phyloP scores from a whole-genome alignment of 2,797 vertebrate genomes.

The Xenops minutus region DNA sequence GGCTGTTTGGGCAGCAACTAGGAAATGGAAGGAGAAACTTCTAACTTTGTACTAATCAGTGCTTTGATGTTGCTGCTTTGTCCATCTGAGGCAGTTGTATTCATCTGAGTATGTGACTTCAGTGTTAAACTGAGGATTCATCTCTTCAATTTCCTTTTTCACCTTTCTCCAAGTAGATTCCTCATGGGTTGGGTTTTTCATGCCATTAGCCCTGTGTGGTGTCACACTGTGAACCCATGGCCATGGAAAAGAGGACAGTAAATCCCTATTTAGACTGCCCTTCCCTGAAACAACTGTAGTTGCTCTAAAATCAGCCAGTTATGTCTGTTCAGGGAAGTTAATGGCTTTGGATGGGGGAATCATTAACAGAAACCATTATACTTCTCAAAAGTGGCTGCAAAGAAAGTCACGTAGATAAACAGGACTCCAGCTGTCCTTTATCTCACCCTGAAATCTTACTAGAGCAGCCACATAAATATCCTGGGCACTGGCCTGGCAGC shows the following conservation, averaged over 20 bases:
- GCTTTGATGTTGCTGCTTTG: not conserved
- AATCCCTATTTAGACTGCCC: not conserved
- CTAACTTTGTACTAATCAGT: not conserved
- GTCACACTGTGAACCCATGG: not conserved
- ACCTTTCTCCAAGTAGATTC: not conserved
- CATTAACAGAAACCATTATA: not conserved
- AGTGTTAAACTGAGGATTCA: not conserved
- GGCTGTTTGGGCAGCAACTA: not conserved
- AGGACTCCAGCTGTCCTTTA: not conserved
- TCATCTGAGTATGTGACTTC: not conserved
- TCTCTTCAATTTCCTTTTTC: not conserved
- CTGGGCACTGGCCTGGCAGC: not conserved
- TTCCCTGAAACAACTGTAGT: not conserved
- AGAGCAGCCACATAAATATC: not conserved
- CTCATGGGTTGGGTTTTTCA: not conserved
- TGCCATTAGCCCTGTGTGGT: not conserved
- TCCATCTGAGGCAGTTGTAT: not conserved
- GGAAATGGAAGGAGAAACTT: not conserved
- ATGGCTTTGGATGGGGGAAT: not conserved
- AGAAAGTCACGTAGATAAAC: not conserved
- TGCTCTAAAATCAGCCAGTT: not conserved
- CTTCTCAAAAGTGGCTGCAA: not conserved
- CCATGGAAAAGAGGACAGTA: not conserved
- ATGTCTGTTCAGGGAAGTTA: not conserved
- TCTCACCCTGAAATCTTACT: not conserved